A percentile compares a stretch with the other conserved stretches of the same genome.
These are phyloP conservation scores for Acanthurus tractus DNA, from an alignment of 2,797 vertebrate genomes.

Conservation along the genomic window DNA sequence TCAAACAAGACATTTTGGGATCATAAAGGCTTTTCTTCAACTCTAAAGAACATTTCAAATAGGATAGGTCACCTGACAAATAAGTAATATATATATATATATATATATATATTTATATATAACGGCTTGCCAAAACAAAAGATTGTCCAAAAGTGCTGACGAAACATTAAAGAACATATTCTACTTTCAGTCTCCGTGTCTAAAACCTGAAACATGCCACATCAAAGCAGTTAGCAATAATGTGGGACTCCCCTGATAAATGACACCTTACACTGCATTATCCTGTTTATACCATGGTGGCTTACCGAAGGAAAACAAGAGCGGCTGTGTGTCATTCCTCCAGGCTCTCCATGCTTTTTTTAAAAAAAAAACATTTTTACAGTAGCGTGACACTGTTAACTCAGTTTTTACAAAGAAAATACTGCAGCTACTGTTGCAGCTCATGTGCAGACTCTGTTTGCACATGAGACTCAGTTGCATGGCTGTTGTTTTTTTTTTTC, in stretches of 20 bases:
- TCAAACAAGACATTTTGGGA: neutral
- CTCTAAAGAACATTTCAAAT: neutral
- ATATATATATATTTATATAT: neutral
- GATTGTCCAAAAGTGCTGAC: neutral
- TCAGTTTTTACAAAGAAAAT: conserved; percentile 13
- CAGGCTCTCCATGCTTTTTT: neutral
- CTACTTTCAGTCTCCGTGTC: neutral
- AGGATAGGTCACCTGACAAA: neutral
- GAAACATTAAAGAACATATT: neutral
- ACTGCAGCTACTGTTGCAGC: neutral
- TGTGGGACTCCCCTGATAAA: neutral
- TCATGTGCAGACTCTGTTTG: neutral
- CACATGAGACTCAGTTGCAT: neutral
- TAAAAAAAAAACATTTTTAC: neutral
- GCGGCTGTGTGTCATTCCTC: neutral
- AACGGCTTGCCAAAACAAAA: neutral
- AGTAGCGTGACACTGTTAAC: no score
- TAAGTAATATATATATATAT: neutral
- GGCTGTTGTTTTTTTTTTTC: neutral
- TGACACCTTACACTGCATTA: conserved; percentile 19
- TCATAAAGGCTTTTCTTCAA: neutral
- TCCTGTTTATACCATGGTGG: neutral
- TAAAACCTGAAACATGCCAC: neutral
- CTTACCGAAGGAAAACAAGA: conserved; percentile 18
- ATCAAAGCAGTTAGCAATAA: neutral